These are phyloP conservation scores for Prorops nasuta DNA, from an alignment of 1,140 invertebrate species.

Conservation along the genomic window DNA sequence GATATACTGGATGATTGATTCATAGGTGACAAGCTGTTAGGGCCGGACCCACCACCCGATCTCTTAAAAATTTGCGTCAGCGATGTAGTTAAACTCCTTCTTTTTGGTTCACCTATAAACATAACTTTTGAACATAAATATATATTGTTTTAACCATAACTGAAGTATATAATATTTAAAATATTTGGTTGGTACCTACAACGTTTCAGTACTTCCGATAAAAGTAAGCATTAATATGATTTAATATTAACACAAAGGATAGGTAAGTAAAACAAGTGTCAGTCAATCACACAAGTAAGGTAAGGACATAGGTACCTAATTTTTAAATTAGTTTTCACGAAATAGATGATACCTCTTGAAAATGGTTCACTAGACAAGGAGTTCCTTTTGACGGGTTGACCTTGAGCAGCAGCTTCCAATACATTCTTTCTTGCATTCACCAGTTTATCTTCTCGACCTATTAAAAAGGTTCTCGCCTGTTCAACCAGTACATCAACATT, in stretches of 20 bases:
- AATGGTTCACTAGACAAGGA: conserved; percentile 45
- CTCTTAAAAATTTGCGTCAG: conserved; percentile 72
- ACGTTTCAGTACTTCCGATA: conserved; percentile 26
- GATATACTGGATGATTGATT: conserved; percentile 30
- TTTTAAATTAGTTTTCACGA: conserved; percentile 17
- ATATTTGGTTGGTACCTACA: too few relatives aligned
- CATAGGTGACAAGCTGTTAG: conserved; percentile 24
- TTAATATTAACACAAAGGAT: conserved; percentile 14
- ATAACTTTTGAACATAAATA: conserved; percentile 3
- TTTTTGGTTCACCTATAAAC: conserved; percentile 62
- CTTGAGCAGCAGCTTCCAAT: conserved; percentile 54
- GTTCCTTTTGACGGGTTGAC: conserved; percentile 30
- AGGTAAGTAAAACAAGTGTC: neutral
- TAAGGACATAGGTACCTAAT: conserved; percentile 3
- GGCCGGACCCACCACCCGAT: conserved; percentile 47
- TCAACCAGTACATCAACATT: conserved; percentile 70
- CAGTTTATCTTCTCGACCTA: conserved; percentile 73
- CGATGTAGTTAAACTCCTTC: conserved; percentile 70
- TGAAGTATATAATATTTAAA: too few relatives aligned
- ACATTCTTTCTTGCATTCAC: conserved; percentile 65
- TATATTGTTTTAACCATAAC: too few relatives aligned
- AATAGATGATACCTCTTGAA: conserved; percentile 41
- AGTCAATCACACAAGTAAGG: conserved; percentile 4
- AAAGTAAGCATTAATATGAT: conserved; percentile 6
- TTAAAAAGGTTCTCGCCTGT: conserved; percentile 73